Evolutionary conservation across 2,888 invertebrate genomes (phyloP).

Genomic region (Acronicta alni): DNA sequence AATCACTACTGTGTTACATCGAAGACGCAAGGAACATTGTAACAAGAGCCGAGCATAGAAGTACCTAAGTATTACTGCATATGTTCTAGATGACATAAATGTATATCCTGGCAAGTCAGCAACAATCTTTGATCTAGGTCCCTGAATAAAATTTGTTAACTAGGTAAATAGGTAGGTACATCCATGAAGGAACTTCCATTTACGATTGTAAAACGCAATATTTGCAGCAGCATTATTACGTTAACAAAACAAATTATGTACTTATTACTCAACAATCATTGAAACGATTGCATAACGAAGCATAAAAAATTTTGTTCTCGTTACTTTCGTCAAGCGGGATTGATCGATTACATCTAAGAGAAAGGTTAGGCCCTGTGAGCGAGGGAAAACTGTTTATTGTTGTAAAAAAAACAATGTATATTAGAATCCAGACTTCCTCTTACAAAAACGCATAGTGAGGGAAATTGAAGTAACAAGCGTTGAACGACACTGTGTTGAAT

Average conservation of each 20-base stretch:
- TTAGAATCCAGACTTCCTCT: constrained; percentile 43
- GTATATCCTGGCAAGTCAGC: background rate
- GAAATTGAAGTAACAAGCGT: constrained; percentile 51
- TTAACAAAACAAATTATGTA: constrained; percentile 29
- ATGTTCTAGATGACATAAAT: background rate
- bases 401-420: constrained; percentile 21
- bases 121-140: too few relatives aligned
- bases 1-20: constrained; percentile 16
- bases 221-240: background rate
- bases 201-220: background rate
- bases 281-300: constrained; percentile 50
- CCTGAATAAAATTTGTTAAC: too few relatives aligned
- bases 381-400: constrained; percentile 31
- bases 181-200: background rate
- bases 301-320: constrained; percentile 35
- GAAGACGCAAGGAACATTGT: background rate
- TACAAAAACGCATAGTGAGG: constrained; percentile 44
- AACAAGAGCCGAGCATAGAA: too few relatives aligned
- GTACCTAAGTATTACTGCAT: too few relatives aligned
- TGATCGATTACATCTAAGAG: constrained; percentile 57
- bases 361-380: constrained; percentile 44
- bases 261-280: constrained; percentile 49
- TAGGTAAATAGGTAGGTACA: too few relatives aligned
- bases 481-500: constrained; percentile 57
- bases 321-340: constrained; percentile 48